Percentiles rank a stretch among this genome's conserved stretches.
Evolutionary conservation across 53 echinoderm and acorn worm species (phyloP).

Genomic region (Arbacia lixula): DNA sequence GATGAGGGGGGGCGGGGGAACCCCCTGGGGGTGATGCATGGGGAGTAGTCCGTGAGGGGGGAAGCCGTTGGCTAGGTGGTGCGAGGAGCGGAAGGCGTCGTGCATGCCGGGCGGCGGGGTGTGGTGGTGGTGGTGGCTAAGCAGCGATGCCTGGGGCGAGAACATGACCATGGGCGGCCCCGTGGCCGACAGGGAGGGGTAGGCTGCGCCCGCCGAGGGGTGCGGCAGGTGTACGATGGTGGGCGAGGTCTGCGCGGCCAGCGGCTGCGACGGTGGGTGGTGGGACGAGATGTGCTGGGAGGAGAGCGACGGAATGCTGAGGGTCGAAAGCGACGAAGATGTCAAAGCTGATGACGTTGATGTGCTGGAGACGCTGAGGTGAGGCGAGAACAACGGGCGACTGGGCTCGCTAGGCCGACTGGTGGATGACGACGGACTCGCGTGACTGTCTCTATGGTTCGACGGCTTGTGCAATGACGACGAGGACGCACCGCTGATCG

Average conservation of each 20-base stretch:
- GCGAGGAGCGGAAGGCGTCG: constrained; percentile 70
- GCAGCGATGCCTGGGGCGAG: constrained; percentile 76
- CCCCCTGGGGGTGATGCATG: constrained; percentile 54
- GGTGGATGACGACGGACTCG: neutral
- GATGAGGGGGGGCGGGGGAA: constrained; percentile 64
- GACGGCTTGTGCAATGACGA: constrained; percentile 15
- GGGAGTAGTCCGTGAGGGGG: constrained; percentile 67
- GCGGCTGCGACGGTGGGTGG: constrained; percentile 45
- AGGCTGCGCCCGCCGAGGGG: constrained; percentile 71
- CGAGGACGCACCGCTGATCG: constrained; percentile 11
- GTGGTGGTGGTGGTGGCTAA: constrained; percentile 75
- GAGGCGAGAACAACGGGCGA: constrained; percentile 47
- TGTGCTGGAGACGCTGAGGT: constrained; percentile 44
- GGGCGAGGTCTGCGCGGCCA: constrained; percentile 78
- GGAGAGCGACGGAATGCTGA: constrained; percentile 57
- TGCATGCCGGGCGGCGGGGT: constrained; percentile 64
- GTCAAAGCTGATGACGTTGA: constrained; percentile 39
- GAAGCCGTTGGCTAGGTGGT: constrained; percentile 69
- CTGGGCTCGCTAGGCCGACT: constrained; percentile 14
- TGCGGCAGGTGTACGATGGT: constrained; percentile 89
- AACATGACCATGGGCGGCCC: constrained; percentile 86
- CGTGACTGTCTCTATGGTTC: constrained; percentile 29
- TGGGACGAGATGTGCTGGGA: constrained; percentile 40
- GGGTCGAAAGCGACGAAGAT: constrained; percentile 41
- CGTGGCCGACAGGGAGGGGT: constrained; percentile 70